A percentile compares a stretch with the other conserved stretches of the same genome.
Evolutionary conservation across 2,797 vertebrate species (phyloP).

Genomic region (Dicrostonyx torquatus): DNA sequence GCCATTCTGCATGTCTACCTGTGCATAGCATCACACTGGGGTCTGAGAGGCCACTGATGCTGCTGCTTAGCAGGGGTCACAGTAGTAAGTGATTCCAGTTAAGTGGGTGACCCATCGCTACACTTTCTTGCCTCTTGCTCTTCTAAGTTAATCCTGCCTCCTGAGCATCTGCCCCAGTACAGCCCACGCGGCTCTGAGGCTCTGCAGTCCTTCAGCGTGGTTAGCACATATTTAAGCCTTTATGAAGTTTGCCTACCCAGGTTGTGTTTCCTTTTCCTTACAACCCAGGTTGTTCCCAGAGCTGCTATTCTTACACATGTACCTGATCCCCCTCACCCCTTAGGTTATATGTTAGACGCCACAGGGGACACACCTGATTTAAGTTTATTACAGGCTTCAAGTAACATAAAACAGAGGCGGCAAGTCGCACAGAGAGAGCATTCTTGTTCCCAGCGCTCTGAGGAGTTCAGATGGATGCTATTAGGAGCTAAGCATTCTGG

Average conservation of each 20-base stretch:
- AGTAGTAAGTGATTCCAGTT: not conserved
- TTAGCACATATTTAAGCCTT: not conserved
- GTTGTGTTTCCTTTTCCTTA: not conserved
- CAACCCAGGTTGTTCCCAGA: not conserved
- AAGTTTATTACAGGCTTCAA: not conserved
- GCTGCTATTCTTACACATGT: not conserved
- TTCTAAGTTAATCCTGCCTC: not conserved
- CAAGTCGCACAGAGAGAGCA: rapidly evolving
- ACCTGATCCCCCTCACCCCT: rapidly evolving
- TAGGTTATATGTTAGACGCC: not conserved
- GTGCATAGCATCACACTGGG: rapidly evolving
- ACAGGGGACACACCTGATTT: not conserved
- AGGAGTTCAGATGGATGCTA: not conserved
- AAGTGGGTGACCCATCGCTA: not conserved
- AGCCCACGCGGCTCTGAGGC: rapidly evolving
- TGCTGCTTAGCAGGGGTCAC: not conserved
- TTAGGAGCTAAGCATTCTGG: rapidly evolving
- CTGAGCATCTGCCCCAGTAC: rapidly evolving
- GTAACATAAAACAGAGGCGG: not conserved
- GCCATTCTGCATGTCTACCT: rapidly evolving
- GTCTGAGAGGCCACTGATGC: too few relatives aligned
- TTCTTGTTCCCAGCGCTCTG: not conserved
- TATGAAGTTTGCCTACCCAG: rapidly evolving
- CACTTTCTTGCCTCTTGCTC: not conserved
- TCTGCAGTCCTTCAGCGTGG: not conserved